These are phyloP conservation scores for Philonicus albiceps DNA, from an alignment of 2,888 invertebrate genomes.

Conservation along the genomic window DNA sequence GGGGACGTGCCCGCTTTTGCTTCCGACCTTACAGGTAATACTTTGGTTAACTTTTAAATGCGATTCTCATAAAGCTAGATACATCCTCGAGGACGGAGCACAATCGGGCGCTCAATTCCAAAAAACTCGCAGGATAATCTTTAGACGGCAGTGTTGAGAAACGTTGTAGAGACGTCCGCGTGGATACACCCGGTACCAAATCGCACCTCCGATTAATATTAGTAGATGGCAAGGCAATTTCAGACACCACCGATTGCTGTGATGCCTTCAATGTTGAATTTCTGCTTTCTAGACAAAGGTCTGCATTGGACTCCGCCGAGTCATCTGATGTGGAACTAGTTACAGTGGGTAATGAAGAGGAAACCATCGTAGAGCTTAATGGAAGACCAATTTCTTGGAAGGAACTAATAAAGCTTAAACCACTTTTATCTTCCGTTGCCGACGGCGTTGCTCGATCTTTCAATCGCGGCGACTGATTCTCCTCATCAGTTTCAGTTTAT, in stretches of 20 bases:
- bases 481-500: slow-evolving; percentile 49
- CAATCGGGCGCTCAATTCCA: slow-evolving; percentile 48
- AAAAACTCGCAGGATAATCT: slow-evolving; percentile 48
- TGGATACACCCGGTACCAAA: slow-evolving; percentile 48
- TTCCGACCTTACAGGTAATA: slow-evolving; percentile 10
- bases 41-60: slow-evolving; percentile 44
- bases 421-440: slow-evolving; percentile 78
- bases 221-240: slow-evolving; percentile 38
- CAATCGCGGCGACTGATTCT: slow-evolving; percentile 18
- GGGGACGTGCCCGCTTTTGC: neutral
- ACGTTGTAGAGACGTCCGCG: slow-evolving; percentile 43
- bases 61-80: slow-evolving; percentile 37
- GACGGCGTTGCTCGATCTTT: slow-evolving; percentile 49
- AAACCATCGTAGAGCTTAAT: slow-evolving; percentile 48
- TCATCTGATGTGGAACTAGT: slow-evolving; percentile 46
- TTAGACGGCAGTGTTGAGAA: slow-evolving; percentile 44
- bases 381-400: slow-evolving; percentile 84
- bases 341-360: neutral
- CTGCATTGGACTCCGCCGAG: slow-evolving; percentile 48
- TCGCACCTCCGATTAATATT: slow-evolving; percentile 47
- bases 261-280: slow-evolving; percentile 59
- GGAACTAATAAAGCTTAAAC: slow-evolving; percentile 85
- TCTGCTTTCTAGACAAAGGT: slow-evolving; percentile 54
- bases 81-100: slow-evolving; percentile 13
- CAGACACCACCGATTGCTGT: neutral